Base-by-base conservation (phyloP, 2,797 vertebrate genomes). In the Carapus acus region DNA sequence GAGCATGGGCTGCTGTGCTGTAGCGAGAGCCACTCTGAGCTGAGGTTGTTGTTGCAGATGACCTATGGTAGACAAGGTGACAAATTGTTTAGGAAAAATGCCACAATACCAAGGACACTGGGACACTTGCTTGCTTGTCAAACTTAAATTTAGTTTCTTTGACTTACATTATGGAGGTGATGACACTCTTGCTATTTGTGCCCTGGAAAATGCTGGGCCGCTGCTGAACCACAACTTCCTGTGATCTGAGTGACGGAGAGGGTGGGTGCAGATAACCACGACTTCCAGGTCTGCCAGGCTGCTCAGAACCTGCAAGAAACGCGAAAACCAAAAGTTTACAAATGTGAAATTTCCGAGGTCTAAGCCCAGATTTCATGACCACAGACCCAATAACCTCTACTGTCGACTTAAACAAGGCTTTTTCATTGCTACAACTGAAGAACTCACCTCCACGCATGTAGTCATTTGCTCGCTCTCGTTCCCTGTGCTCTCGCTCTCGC, bases 151-250 rank as follows among this genome's bases (percentile, higher is more conserved):
- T n/a, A n/a, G n/a, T n/a, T n/a, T n/a, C n/a, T n/a, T n/a, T n/a
- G 23, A 83, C 94, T 74, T 85, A 97, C 96, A 97, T 94, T 61
- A 97, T 78, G 56, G 93, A 90, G 1, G 94, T 98, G 81, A 98
- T 99, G 47, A 99, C 95, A 39, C 95, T 97, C 71, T 97, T 96
- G 74, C 89, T 91, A n/a, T 91, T 92, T 72, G 91, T 89, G 72
- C 92, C 92, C 74, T 96, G 94, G 81, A 98, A 98, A 83, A 99
- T 94, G 70, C 94, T 98, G 16, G 94, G 93, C 51, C 96, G 86
- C 67, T 96, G 96, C 62, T 93, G 95, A 54, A 96, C 79, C 7
- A 96, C 87, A 16, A 88, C 87, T 22, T 98, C 96, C 79, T 93
- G 94, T 16, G 90, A 84, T 80, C 94, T 88, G 48, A 94, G 83